Base-by-base conservation (phyloP, 2,888 invertebrate genomes). In the Anoplius nigerrimus region DNA sequence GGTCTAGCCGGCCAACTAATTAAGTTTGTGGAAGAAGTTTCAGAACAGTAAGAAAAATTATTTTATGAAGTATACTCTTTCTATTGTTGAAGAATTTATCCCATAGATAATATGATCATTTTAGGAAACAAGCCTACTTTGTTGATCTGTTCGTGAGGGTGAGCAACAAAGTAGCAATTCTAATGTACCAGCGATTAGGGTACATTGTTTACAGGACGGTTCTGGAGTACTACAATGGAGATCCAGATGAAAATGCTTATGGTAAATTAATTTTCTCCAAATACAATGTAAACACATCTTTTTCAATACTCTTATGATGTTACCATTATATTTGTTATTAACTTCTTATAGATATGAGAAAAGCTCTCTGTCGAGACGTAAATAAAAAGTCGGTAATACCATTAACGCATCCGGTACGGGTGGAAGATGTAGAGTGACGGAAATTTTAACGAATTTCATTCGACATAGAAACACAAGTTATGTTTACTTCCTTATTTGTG, bases 61-160 rank as follows among this genome's bases (percentile, higher is more conserved):
- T 13, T 21, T 53, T 53, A 2, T 34, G 24, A 6, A 52, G 4
- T 4, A 16, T 53, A 4, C 13, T 4, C 3, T 55, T n/a, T 4
- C 27, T 55, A 16, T 13, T 6, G 53, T 21, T 13, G 27, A 20
- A 34, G 20, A 34, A 52, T 20, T 34, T 2, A 52, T 13, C 6
- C 16, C 13, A 46, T 21, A 18, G 6, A n/a, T 3, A 11, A 11
- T 48, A 18, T 15, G 13, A 22, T 54, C 15, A 0, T 63, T 72
- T 54, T 89, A 98, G 98, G 88, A 98, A 99, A 90, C 93, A 95
- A 62, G 96, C 97, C 24, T 99, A 96, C 89, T 99, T 99, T 90
- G 99, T 99, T 16, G 99, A 99, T 89, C 91, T 99, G 45, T 99
- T 99, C 92, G 99, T 99, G 2, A 92, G 99, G 82, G 97, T 98